These are phyloP conservation scores for Cercopithecus mona DNA, from an alignment of 2,113 vertebrate genomes.

Conservation along the genomic window DNA sequence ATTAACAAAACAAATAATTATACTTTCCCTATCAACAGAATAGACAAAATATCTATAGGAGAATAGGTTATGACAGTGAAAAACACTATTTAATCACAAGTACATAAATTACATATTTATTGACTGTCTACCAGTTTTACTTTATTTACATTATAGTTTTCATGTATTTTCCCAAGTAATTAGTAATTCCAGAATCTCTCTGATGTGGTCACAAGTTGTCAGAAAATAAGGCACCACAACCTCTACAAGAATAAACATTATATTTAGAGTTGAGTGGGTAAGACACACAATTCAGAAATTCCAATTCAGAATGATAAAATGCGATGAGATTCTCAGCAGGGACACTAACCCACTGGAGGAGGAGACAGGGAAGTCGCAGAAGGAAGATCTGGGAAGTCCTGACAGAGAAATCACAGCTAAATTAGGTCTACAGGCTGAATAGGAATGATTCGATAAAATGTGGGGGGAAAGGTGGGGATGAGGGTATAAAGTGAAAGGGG, in stretches of 20 bases:
- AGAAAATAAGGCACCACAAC: not conserved
- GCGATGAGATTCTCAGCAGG: not conserved
- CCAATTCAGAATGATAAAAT: not conserved
- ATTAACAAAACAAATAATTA: not conserved
- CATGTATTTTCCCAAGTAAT: not conserved
- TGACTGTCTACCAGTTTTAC: not conserved
- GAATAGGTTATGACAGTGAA: not conserved
- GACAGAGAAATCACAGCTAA: not conserved
- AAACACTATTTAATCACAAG: not conserved
- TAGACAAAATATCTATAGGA: not conserved
- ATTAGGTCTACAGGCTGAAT: not conserved
- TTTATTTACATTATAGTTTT: not conserved
- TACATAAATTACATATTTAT: not conserved
- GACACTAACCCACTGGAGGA: not conserved
- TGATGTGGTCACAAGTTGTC: not conserved
- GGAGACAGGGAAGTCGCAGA: not conserved
- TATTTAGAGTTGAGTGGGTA: not conserved
- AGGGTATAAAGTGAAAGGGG: not conserved
- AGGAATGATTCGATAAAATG: not conserved
- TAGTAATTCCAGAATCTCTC: not conserved
- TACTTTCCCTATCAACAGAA: not conserved
- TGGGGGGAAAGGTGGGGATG: rapidly evolving
- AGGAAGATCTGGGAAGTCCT: not conserved
- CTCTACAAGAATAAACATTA: not conserved
- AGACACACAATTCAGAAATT: not conserved